Conservation (phyloP, 1,140 invertebrate genomes). For the Trinorchestia longiramus region DNA sequence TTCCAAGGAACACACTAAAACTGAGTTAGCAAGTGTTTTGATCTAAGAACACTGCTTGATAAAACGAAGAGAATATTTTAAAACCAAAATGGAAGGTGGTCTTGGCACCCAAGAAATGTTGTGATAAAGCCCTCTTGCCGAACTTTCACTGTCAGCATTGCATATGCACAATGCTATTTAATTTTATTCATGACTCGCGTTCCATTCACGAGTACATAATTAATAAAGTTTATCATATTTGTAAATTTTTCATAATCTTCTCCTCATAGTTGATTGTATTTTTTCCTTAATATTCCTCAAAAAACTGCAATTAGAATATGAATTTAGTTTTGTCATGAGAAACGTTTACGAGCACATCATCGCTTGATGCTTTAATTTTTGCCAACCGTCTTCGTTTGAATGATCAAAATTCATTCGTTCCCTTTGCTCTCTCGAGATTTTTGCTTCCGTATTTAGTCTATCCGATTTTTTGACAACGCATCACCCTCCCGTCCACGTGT, state of each 20-base stretch:
- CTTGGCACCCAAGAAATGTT: not conserved
- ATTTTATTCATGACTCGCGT: too few species aligned
- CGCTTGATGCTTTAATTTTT: not conserved
- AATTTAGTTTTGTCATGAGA: not conserved
- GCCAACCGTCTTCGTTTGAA: not conserved
- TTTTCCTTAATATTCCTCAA: not conserved
- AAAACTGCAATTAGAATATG: not conserved
- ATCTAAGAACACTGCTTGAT: not conserved
- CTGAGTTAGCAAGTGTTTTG: not conserved
- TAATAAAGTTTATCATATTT: too few species aligned
- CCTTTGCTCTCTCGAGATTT: not conserved
- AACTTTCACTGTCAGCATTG: not conserved
- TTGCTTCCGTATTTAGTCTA: not conserved
- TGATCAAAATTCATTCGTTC: not conserved
- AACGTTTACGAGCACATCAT: not conserved
- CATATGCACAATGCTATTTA: too few species aligned
- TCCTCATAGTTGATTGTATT: not conserved
- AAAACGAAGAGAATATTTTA: not conserved
- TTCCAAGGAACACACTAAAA: not conserved
- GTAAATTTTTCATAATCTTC: not conserved
- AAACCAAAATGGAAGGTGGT: not conserved
- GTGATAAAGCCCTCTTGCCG: not conserved
- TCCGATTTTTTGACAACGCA: not conserved
- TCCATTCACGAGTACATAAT: too few species aligned
- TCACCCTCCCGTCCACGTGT: not conserved